Percentiles rank a stretch among this genome's conserved stretches.
phyloP scores from a whole-genome alignment of 1,140 invertebrate species.

The Hesperophylax magnus region DNA sequence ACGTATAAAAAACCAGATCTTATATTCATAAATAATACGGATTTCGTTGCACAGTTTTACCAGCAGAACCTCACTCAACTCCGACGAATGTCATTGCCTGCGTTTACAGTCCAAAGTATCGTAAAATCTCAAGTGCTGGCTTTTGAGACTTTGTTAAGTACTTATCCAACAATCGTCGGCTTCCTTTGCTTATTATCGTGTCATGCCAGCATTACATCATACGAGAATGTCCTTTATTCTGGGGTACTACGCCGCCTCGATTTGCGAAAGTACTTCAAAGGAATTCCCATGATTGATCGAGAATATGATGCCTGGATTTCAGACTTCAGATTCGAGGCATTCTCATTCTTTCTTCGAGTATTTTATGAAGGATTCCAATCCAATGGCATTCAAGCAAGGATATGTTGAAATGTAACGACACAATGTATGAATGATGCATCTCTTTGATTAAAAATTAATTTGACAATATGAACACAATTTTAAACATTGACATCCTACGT shows the following conservation, averaged over 20 bases:
- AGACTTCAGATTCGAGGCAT: not conserved
- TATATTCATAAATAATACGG: not conserved
- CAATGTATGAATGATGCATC: no score
- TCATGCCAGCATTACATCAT: constrained; percentile 34
- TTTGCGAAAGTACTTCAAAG: constrained; percentile 37
- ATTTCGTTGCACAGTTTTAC: not conserved
- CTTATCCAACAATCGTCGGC: constrained; percentile 34
- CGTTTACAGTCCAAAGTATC: not conserved
- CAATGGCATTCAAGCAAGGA: no score
- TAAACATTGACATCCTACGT: no score
- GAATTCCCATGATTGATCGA: constrained; percentile 36
- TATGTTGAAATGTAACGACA: no score
- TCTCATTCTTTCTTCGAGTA: not conserved
- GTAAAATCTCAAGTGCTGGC: constrained; percentile 25
- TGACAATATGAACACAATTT: no score
- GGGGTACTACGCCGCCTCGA: not conserved
- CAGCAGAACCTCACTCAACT: not conserved
- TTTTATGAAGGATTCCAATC: not conserved
- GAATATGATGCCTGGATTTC: not conserved
- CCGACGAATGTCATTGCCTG: not conserved
- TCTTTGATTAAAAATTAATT: no score
- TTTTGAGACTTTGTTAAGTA: constrained; percentile 22
- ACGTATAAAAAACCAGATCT: no score
- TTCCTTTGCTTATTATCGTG: constrained; percentile 20
- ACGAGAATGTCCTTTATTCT: constrained; percentile 14